Evolutionary conservation across 2,797 vertebrate species (phyloP), one percentile per base, ranked within the genome.

Genomic region (Trichosurus vulpecula): DNA sequence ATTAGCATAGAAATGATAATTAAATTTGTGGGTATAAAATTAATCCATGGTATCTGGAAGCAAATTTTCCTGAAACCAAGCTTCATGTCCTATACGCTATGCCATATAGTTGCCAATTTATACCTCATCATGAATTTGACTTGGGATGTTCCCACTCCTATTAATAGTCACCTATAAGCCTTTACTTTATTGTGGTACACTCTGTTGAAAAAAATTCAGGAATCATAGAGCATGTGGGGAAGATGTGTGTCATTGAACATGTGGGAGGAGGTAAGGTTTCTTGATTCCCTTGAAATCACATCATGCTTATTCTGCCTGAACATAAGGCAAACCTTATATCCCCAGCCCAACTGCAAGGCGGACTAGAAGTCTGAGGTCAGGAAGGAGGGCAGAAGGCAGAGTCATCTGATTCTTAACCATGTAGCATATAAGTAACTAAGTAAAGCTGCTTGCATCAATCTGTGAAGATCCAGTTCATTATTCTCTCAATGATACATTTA

Each of bases 381-480:
- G 22, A 81, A 27, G 81, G 41, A 81, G 16, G 22, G 3, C 5
- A 22, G 47, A 47, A 81, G 41, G 9, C 41, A 81, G 6, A 66
- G 2, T 81, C 22, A 81, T 81, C n/a, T 81, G 74, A 81, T 47
- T 81, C 22, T 81, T 81, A 41, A 41, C 74, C 41, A 81, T 13
- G 74, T 81, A 47, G 41, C n/a, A 25, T 47, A 25, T 47, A 74
- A 41, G 35, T 74, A 90, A 53, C 90, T 91, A 56, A 51, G 55
- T 87, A 92, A 94, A 95, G 41, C 54, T 58, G 57, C 29, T 51
- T 74, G 58, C 13, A 52, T 95, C 87, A 93, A 47, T 96, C 92
- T 95, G 66, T 90, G 58, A 96, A 95, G 91, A 96, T 92, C 41
- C 52, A 90, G 61, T 56, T 96, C 91, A 87, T 97, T 95, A 93